Percentiles rank a stretch among this genome's conserved stretches.
These are phyloP conservation scores for Capitella teleta DNA, from an alignment of 1,140 invertebrate species.

Conservation along the genomic window DNA sequence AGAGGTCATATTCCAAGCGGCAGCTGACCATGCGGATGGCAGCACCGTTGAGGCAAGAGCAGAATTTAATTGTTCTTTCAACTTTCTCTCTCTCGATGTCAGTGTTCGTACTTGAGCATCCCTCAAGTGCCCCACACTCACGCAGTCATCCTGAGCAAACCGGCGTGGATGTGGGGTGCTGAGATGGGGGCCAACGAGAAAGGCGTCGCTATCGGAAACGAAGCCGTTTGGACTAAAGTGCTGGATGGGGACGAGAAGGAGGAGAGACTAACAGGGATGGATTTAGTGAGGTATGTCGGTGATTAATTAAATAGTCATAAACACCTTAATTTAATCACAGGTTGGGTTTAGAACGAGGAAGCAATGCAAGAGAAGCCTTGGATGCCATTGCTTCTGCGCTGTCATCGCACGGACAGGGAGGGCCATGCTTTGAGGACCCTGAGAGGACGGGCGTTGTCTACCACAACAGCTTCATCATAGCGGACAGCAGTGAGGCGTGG, in stretches of 20 bases:
- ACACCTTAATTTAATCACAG: too few relatives aligned
- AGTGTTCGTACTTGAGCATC: conserved; percentile 66
- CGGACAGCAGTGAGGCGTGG: conserved; percentile 56
- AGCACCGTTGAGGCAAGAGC: conserved; percentile 41
- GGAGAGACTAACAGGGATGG: conserved; percentile 58
- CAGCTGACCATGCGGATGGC: conserved; percentile 37
- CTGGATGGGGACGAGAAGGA: conserved; percentile 48
- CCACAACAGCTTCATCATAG: conserved; percentile 57
- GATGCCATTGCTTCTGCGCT: conserved; percentile 54
- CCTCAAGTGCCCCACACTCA: conserved; percentile 50
- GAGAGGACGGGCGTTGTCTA: conserved; percentile 43
- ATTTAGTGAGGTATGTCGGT: conserved; percentile 61
- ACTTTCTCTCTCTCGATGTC: too few relatives aligned
- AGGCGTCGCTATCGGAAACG: conserved; percentile 61
- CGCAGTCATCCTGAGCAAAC: conserved; percentile 61
- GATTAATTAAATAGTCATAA: too few relatives aligned
- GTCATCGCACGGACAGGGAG: conserved; percentile 58
- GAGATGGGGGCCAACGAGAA: conserved; percentile 69
- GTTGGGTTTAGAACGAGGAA: conserved; percentile 55
- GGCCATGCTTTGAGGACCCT: conserved; percentile 44
- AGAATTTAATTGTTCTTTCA: background rate
- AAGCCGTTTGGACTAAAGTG: conserved; percentile 56
- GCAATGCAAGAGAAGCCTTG: conserved; percentile 51
- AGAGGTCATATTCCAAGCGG: conserved; percentile 54
- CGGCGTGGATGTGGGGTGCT: conserved; percentile 69